Base-by-base conservation (phyloP, 2,113 vertebrate species). In the Thunnus maccoyii region DNA sequence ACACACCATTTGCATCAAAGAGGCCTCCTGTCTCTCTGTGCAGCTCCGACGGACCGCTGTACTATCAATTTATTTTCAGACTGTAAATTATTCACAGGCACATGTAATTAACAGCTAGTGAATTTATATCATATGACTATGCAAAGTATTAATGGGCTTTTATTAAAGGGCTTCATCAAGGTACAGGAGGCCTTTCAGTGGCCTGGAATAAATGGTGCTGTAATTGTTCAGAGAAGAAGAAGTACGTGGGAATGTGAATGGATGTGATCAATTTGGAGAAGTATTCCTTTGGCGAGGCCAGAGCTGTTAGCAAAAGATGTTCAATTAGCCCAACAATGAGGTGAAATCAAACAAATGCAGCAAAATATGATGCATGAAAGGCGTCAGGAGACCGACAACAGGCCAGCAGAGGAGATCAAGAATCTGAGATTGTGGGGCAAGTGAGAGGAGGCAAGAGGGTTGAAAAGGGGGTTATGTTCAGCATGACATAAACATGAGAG, bases 101-200 rank as follows among this genome's bases (percentile, higher is more conserved):
- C 79, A 71, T 80, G 82, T 93, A 93, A 94, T 94, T 92, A 94
- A 92, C 61, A 75, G 89, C 83, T 76, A 72, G 73, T 89, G 90
- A 72, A 91, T 88, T 92, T 88, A 89, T 92, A 90, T 93, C 86
- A 83, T 85, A 78, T 44, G 64, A 86, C 80, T 67, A 82, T 85
- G 76, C 67, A 86, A 83, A 88, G 75, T 86, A 93, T 92, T 89
- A 93, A 92, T 91, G 85, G 83, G 32, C 72, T 85, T 92, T 94
- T 93, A 93, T 92, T 94, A 92, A 90, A 93, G 78, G 86, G 72
- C 91, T 93, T 88, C 77, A 90, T 90, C 82, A 84, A 88, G 84
- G 88, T 91, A 80, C 85, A 88, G 77, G 62, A 80, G 76, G 75
- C 82, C 76, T 89, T 92, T 88, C 82, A 70, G 61, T 58, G 81